Evolutionary conservation across 2,113 vertebrate species (phyloP).

Genomic region (Macaca fascicularis): DNA sequence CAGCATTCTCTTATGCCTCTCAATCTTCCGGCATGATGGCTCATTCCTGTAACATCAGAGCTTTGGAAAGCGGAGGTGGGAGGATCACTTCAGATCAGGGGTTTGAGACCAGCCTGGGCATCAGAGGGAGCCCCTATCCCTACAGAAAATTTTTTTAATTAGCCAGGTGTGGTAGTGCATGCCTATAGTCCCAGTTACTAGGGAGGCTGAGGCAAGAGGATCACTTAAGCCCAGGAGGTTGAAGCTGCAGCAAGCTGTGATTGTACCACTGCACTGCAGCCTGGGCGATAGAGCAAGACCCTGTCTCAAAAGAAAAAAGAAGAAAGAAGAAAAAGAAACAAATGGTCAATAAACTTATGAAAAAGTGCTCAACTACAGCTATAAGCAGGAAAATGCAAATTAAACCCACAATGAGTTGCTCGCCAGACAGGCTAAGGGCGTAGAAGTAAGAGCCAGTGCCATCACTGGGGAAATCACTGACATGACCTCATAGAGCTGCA

Average conservation of each 20-base stretch:
- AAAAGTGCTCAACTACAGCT: neutral
- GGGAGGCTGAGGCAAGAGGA: too few species aligned
- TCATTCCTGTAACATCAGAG: neutral
- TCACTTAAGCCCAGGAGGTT: too few species aligned
- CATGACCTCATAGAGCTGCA: neutral
- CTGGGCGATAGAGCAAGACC: too few species aligned
- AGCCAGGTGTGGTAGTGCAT: too few species aligned
- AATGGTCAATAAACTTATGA: neutral
- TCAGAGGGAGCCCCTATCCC: neutral
- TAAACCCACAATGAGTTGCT: neutral
- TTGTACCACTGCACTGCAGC: too few species aligned
- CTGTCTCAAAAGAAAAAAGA: too few species aligned
- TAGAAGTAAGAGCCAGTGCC: neutral
- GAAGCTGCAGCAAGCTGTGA: too few species aligned
- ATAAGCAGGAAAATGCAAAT: neutral
- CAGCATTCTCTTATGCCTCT: accelerated
- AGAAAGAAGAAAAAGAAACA: neutral
- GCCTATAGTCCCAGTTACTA: too few species aligned
- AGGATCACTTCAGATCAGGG: neutral
- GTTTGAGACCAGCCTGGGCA: neutral
- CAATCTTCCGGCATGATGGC: neutral
- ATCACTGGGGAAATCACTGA: neutral
- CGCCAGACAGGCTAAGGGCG: accelerated
- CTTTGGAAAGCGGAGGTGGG: neutral
- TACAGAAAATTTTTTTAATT: neutral